These are phyloP conservation scores for Macroglossus sobrinus DNA, from an alignment of 2,113 vertebrate species.

Conservation along the genomic window DNA sequence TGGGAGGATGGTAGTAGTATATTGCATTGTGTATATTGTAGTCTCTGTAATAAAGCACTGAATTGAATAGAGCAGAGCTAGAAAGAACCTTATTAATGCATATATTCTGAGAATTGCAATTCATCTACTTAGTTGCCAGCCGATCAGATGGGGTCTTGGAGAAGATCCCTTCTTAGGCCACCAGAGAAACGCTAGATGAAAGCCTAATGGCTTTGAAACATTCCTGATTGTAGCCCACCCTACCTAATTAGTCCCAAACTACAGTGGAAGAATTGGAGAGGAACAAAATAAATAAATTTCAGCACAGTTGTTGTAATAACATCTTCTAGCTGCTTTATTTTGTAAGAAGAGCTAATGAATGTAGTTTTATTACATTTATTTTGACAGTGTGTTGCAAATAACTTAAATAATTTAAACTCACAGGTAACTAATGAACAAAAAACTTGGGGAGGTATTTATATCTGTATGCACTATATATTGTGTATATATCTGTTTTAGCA, in stretches of 20 bases:
- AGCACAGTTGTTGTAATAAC: not conserved
- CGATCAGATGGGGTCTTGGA: not conserved
- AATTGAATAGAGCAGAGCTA: not conserved
- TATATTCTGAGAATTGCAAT: not conserved
- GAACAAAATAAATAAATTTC: conserved; percentile 13
- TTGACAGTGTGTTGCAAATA: not conserved
- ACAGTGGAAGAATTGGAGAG: not conserved
- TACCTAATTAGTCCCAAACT: not conserved
- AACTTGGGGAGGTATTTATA: not conserved
- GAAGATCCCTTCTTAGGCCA: not conserved
- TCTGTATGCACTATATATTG: not conserved
- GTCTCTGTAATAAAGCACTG: not conserved
- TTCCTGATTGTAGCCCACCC: not conserved
- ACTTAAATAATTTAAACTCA: not conserved
- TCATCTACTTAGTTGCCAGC: not conserved
- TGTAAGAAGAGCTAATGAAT: conserved; percentile 10
- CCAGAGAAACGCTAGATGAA: not conserved
- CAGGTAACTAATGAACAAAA: not conserved
- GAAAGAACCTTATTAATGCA: not conserved
- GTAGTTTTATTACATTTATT: conserved; percentile 9
- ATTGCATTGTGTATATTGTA: not conserved
- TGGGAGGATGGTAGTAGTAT: not conserved
- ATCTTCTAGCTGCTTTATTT: not conserved
- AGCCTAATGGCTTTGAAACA: not conserved
- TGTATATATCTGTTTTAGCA: not conserved